Evolutionary conservation across 1,140 invertebrate species (phyloP).

Genomic region (Drosophila equinoxialis): DNA sequence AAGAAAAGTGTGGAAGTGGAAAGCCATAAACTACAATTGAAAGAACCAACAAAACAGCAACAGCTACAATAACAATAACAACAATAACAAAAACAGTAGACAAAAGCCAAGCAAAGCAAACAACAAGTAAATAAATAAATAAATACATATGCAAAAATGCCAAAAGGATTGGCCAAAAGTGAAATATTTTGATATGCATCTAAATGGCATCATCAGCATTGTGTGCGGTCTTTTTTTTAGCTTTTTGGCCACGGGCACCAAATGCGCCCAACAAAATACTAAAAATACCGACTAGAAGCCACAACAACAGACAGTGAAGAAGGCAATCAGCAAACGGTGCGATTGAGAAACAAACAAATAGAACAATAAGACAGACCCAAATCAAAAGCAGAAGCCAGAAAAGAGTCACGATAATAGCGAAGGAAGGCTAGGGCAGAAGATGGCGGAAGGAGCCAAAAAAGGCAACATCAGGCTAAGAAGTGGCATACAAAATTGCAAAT

Average conservation of each 20-base stretch:
- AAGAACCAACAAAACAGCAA: constrained; percentile 44
- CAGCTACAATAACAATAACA: constrained; percentile 19
- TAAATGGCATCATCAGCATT: constrained; percentile 80
- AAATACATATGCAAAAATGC: constrained; percentile 73
- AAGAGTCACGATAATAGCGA: not conserved
- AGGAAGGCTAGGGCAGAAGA: not conserved
- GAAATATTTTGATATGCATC: constrained; percentile 78
- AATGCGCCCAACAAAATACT: constrained; percentile 40
- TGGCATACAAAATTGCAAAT: constrained; percentile 52
- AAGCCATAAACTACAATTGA: constrained; percentile 75
- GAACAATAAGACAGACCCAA: constrained; percentile 43
- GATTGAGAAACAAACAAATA: constrained; percentile 69
- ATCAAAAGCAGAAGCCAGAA: constrained; percentile 29
- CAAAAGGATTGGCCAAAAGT: constrained; percentile 77
- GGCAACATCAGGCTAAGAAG: constrained; percentile 14
- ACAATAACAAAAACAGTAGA: constrained; percentile 25
- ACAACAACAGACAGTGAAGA: constrained; percentile 44
- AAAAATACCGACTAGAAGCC: constrained; percentile 23
- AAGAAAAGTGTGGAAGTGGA: constrained; percentile 28
- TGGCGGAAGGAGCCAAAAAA: not conserved
- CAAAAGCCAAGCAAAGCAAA: constrained; percentile 20
- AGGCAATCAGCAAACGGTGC: constrained; percentile 65
- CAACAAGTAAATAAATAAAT: constrained; percentile 65
- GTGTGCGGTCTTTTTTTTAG: constrained; percentile 9
- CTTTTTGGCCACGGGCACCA: constrained; percentile 30